These are phyloP conservation scores for Nothobranchius furzeri DNA, from an alignment of 2,113 vertebrate species.

Conservation along the genomic window DNA sequence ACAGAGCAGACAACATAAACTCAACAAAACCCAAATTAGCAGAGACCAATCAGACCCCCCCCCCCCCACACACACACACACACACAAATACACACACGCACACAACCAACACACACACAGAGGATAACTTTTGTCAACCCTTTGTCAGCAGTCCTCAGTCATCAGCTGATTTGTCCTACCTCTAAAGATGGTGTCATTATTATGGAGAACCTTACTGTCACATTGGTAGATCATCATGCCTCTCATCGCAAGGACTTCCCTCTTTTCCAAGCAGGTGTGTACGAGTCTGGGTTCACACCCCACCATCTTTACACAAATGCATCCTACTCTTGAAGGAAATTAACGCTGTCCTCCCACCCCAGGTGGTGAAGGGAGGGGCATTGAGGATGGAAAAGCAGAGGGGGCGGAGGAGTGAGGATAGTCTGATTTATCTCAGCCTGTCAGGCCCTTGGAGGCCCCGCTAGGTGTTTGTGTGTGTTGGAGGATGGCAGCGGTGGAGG, in stretches of 20 bases:
- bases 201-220: constrained; percentile 17
- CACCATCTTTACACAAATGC: constrained; percentile 22
- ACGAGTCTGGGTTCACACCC: constrained; percentile 52
- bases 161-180: background rate
- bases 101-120: no score
- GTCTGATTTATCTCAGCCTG: constrained; percentile 90
- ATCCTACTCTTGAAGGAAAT: constrained; percentile 81
- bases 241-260: constrained; percentile 48
- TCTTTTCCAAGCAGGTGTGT: constrained; percentile 59
- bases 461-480: constrained; percentile 57
- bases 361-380: constrained; percentile 80
- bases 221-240: constrained; percentile 22
- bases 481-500: background rate
- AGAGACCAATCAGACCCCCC: no score
- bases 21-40: no score
- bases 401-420: constrained; percentile 78
- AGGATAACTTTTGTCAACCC: no score
- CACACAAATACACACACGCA: no score
- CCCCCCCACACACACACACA: no score
- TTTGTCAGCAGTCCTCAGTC: no score
- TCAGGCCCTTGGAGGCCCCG: constrained; percentile 85
- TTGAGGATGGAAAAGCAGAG: constrained; percentile 66
- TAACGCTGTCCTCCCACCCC: constrained; percentile 84
- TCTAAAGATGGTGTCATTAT: constrained; percentile 1
- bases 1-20: no score